Conservation (phyloP, 2,797 vertebrate species). For the Sphenodon punctatus region DNA sequence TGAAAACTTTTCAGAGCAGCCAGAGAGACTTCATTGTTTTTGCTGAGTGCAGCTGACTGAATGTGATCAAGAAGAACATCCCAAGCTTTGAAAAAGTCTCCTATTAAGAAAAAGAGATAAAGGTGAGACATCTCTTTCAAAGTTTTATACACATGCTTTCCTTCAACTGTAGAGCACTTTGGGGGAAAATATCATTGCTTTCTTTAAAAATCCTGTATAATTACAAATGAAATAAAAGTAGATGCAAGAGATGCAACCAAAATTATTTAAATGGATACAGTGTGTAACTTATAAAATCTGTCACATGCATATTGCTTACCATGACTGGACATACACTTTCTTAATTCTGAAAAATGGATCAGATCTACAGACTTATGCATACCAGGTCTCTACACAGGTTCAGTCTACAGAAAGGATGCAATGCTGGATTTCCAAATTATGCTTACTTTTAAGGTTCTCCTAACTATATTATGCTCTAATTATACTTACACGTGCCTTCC, state of each 20-base stretch:
- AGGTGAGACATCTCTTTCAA: not conserved
- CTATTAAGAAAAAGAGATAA: constrained; percentile 66
- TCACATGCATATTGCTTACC: not conserved
- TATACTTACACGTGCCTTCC: no score
- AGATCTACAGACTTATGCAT: not conserved
- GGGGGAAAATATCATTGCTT: no score
- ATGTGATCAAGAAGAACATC: constrained; percentile 97
- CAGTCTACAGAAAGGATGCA: not conserved
- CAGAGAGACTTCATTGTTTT: constrained; percentile 97
- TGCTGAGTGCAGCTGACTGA: constrained; percentile 97
- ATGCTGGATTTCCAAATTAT: no score
- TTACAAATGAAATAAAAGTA: no score
- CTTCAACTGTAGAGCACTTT: no score
- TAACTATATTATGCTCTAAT: no score
- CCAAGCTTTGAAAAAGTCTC: constrained; percentile 98
- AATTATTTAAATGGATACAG: not conserved
- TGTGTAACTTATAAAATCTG: not conserved
- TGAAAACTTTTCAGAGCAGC: constrained; percentile 99
- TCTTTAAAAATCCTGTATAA: no score
- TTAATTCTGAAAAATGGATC: not conserved
- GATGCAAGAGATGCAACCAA: no score
- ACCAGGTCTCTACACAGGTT: not conserved
- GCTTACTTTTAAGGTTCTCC: no score
- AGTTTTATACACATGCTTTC: not conserved
- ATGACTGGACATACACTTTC: not conserved